Percentiles rank a stretch among this genome's conserved stretches.
Evolutionary conservation across 2,888 invertebrate genomes (phyloP).

Genomic region (Macaria liturata): DNA sequence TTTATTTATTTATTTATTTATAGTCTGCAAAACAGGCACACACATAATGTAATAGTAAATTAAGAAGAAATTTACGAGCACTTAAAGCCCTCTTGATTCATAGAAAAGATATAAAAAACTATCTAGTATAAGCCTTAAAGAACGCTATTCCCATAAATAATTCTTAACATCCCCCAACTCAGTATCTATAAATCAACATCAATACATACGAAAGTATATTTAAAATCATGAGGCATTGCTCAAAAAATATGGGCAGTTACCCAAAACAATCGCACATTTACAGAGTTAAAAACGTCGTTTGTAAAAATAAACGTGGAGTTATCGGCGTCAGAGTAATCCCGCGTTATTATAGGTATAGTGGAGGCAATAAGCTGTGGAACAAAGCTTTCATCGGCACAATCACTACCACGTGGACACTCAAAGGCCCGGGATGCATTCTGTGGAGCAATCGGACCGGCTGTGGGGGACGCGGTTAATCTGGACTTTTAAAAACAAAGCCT

Average conservation of each 20-base stretch:
- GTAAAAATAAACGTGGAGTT: slow-evolving; percentile 7
- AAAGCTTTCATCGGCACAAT: slow-evolving; percentile 25
- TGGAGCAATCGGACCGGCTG: neutral
- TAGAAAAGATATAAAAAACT: no score
- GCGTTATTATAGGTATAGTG: slow-evolving; percentile 22
- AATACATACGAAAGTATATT: neutral
- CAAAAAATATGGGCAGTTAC: no score
- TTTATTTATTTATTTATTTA: no score
- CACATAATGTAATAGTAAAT: no score
- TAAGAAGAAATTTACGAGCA: no score
- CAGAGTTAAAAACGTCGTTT: slow-evolving; percentile 1
- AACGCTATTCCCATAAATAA: no score
- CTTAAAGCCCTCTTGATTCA: no score
- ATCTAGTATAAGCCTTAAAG: no score
- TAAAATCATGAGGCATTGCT: neutral
- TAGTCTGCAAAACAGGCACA: no score
- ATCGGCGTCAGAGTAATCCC: slow-evolving; percentile 10
- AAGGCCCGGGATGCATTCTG: slow-evolving; percentile 7
- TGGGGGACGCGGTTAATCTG: slow-evolving; percentile 3
- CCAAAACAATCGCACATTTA: neutral
- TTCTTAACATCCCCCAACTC: no score
- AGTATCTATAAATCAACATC: no score
- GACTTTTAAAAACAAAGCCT: slow-evolving; percentile 2
- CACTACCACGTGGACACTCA: slow-evolving; percentile 14
- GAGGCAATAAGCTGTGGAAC: slow-evolving; percentile 25